phyloP scores from a whole-genome alignment of 2,113 vertebrate species.

The Crotalus viridis region DNA sequence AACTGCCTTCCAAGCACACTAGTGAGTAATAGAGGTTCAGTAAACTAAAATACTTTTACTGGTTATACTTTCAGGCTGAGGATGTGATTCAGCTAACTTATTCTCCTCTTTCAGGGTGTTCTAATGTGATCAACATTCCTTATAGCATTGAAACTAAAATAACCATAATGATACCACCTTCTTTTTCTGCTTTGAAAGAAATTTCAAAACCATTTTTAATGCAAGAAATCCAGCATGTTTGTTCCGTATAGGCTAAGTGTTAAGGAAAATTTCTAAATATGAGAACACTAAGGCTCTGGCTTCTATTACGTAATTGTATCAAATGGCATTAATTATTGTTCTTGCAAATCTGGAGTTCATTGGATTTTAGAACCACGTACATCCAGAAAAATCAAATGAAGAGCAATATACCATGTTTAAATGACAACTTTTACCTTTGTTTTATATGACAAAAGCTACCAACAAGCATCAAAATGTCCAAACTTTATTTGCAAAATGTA shows the following conservation, averaged over 20 bases:
- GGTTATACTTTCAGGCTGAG: neutral
- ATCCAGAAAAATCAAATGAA: neutral
- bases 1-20: neutral
- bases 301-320: neutral
- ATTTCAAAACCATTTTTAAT: neutral
- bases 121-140: neutral
- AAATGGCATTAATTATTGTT: neutral
- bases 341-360: neutral
- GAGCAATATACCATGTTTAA: constrained; percentile 9
- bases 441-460: constrained; percentile 50
- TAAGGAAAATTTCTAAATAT: neutral
- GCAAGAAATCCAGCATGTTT: neutral
- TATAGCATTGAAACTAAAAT: neutral
- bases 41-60: neutral
- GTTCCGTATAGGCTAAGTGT: neutral
- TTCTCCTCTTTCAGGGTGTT: neutral
- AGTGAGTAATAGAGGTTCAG: neutral
- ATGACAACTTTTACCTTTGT: constrained; percentile 3
- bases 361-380: constrained; percentile 13
- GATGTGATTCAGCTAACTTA: neutral
- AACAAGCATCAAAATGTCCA: constrained; percentile 45
- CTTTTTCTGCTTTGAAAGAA: neutral
- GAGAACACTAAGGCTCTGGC: neutral
- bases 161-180: neutral
- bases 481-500: constrained; percentile 40